Evolutionary conservation across 1,140 invertebrate genomes (phyloP).

Genomic region (Limonius californicus): DNA sequence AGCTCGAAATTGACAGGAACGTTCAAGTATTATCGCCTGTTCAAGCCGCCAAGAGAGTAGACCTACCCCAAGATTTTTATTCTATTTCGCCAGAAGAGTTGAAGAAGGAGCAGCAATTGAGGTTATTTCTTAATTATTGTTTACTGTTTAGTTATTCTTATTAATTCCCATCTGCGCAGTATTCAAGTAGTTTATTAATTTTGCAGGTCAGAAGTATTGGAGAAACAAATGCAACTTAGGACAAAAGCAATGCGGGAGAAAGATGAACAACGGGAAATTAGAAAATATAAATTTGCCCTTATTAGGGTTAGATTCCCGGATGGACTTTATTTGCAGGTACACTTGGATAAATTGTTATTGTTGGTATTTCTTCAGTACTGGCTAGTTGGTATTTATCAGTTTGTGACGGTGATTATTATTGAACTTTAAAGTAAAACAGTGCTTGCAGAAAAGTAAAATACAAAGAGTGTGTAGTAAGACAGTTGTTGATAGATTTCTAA

Average conservation of each 20-base stretch:
- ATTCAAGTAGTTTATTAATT: too few species aligned
- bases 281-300: constrained; percentile 80
- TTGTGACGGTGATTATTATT: too few species aligned
- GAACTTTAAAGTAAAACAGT: too few species aligned
- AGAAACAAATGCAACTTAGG: constrained; percentile 74
- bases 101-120: constrained; percentile 75
- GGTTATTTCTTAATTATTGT: too few species aligned
- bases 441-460: too few species aligned
- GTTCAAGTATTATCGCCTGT: constrained; percentile 78
- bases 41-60: constrained; percentile 60
- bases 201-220: constrained; percentile 73
- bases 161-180: too few species aligned
- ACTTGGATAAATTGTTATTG: too few species aligned
- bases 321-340: constrained; percentile 74
- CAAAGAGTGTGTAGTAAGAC: too few species aligned
- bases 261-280: constrained; percentile 71
- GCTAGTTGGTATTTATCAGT: constrained; percentile 10
- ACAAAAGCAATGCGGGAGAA: constrained; percentile 92
- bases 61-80: constrained; percentile 82
- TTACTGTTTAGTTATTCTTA: too few species aligned
- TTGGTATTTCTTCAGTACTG: constrained; percentile 42
- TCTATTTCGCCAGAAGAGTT: constrained; percentile 74
- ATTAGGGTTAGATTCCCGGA: constrained; percentile 86
- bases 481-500: too few species aligned
- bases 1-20: constrained; percentile 79